These are phyloP conservation scores for Diphyllodes magnificus DNA, from an alignment of 2,113 vertebrate genomes.

Conservation along the genomic window DNA sequence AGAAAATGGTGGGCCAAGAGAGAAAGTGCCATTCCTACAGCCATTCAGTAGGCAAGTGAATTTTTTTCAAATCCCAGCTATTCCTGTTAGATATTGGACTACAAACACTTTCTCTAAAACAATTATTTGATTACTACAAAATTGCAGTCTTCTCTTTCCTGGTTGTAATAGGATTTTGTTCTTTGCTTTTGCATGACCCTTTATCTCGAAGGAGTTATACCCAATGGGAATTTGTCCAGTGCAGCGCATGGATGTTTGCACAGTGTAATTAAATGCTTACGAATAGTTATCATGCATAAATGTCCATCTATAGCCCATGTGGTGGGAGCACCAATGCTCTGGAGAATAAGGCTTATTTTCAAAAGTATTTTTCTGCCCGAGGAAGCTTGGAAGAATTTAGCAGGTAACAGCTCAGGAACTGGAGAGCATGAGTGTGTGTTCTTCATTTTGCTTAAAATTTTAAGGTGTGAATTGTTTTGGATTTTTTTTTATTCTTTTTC, in stretches of 20 bases:
- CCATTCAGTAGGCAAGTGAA: background rate
- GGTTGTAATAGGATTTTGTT: background rate
- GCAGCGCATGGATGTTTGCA: background rate
- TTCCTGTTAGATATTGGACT: background rate
- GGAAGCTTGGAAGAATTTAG: background rate
- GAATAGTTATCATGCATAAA: background rate
- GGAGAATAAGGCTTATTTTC: background rate
- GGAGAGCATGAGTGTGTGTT: background rate
- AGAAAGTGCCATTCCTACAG: background rate
- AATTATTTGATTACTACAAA: background rate
- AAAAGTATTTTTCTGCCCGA: background rate
- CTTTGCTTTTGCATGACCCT: background rate
- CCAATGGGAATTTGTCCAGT: background rate
- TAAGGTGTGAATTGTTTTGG: background rate
- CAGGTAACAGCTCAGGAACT: background rate
- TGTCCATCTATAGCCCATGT: background rate
- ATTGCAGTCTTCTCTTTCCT: background rate
- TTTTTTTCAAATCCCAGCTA: background rate
- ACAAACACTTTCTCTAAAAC: background rate
- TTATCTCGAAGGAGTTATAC: background rate
- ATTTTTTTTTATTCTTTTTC: background rate
- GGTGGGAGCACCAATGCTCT: background rate
- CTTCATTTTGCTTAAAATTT: background rate
- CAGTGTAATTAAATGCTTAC: background rate
- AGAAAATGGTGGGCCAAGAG: background rate